Evolutionary conservation across 2,888 invertebrate genomes (phyloP).

Genomic region (Phaonia tiefii): DNA sequence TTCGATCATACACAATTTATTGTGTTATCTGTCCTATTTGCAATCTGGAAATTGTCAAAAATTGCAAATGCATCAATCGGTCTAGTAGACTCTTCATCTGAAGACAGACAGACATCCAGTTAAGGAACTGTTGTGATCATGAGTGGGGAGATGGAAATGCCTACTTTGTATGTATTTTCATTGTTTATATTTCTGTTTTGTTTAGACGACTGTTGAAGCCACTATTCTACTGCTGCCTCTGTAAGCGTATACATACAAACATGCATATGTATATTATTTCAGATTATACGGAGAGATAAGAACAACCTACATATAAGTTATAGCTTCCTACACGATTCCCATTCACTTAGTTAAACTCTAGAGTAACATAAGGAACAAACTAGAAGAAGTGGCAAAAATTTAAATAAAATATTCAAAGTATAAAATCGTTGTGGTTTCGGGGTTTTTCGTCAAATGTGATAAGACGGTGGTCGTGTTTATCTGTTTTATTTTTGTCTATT

Average conservation of each 20-base stretch:
- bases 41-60: too few species aligned
- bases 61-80: too few species aligned
- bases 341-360: conserved; percentile 57
- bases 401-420: background rate
- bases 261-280: conserved; percentile 10
- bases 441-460: conserved; percentile 49
- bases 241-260: background rate
- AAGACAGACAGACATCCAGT: too few species aligned
- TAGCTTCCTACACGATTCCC: conserved; percentile 38
- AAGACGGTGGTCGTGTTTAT: too few species aligned
- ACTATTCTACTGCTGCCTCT: background rate
- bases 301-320: conserved; percentile 52
- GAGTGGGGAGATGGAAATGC: too few species aligned
- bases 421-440: conserved; percentile 50
- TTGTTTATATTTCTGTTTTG: conserved; percentile 1
- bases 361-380: conserved; percentile 46
- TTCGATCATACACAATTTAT: too few species aligned
- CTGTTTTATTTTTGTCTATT: conserved; percentile 7
- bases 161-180: background rate
- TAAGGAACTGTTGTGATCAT: too few species aligned
- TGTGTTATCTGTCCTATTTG: too few species aligned
- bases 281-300: conserved; percentile 57
- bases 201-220: background rate
- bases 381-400: conserved; percentile 28
- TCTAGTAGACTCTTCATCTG: too few species aligned